These are phyloP conservation scores for Rhinoderma darwinii DNA, from an alignment of 2,113 vertebrate genomes.

Conservation along the genomic window DNA sequence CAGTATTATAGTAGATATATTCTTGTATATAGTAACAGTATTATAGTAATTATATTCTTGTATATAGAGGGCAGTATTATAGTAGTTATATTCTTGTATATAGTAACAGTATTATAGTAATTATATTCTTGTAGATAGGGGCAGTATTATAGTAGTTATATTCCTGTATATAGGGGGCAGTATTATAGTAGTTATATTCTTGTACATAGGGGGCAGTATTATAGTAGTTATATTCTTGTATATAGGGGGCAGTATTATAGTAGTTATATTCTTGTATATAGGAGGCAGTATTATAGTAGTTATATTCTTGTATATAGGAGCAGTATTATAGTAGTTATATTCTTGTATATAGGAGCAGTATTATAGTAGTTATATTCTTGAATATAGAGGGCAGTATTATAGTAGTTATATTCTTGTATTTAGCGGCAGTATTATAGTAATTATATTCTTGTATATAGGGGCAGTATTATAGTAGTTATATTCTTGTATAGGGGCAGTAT, in stretches of 20 bases:
- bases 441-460: neutral
- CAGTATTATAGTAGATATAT: slow-evolving; percentile 21
- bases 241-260: neutral
- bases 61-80: neutral
- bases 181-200: slow-evolving; percentile 6
- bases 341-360: neutral
- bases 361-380: neutral
- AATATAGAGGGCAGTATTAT: neutral
- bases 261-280: slow-evolving; percentile 3
- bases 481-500: neutral
- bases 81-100: neutral
- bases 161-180: neutral
- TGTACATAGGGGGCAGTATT: neutral
- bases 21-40: neutral
- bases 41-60: slow-evolving; percentile 13
- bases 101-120: neutral
- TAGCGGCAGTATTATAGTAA: neutral
- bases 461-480: too few species aligned
- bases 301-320: slow-evolving; percentile 2
- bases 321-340: neutral
- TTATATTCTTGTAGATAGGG: neutral
- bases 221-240: slow-evolving; percentile 12
- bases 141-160: slow-evolving; percentile 20
- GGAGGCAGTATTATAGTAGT: neutral
- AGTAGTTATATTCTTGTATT: neutral